Evolutionary conservation across 2,797 vertebrate genomes (phyloP), one percentile per base, ranked within the genome.

Genomic region (Phoebastria nigripes): DNA sequence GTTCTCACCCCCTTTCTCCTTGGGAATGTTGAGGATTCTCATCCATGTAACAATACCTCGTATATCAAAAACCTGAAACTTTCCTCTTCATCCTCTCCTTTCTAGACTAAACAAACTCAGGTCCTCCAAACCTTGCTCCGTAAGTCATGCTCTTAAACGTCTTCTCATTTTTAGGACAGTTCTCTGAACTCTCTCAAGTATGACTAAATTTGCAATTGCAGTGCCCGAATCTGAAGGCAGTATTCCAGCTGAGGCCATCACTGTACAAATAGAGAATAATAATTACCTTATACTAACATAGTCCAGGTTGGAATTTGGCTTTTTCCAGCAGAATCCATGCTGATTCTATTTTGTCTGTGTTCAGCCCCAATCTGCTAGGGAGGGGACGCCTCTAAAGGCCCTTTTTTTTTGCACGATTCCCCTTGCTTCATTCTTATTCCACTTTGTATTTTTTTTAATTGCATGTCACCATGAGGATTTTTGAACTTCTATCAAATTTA

Each of bases 371-470:
- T 41, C 3, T 44, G 15, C 29, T 56, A 39, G 10, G 56, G 9
- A 42, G 5, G 4, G 5, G 6, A 39, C 10, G 13, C 25, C 25
- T 52, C 31, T 28, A 44, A 76, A 82, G 0, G 2, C 5, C 8
- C 2, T 31, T 55, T 55, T 44, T 55, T 70, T 33, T 20, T 29
- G 0, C 9, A 71, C 6, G 5, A n/a, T 70, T 65, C 5, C 12
- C 11, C 19, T 61, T 46, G 10, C 25, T 83, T 65, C 4, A 26
- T 44, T 80, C 19, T 63, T 65, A 41, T 28, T 52, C 3, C 8
- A 12, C 19, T 55, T 59, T 9, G 6, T 15, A 5, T 56, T 49
- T 87, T 42, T 78, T 79, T 70, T 25, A 25, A 1, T 9, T 13
- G 3, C 25, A 21, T 10, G 5, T 49, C 54, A 76, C 17, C n/a